These are phyloP conservation scores for Acanthosepion pharaonis DNA, from an alignment of 2,888 invertebrate species.

Conservation along the genomic window DNA sequence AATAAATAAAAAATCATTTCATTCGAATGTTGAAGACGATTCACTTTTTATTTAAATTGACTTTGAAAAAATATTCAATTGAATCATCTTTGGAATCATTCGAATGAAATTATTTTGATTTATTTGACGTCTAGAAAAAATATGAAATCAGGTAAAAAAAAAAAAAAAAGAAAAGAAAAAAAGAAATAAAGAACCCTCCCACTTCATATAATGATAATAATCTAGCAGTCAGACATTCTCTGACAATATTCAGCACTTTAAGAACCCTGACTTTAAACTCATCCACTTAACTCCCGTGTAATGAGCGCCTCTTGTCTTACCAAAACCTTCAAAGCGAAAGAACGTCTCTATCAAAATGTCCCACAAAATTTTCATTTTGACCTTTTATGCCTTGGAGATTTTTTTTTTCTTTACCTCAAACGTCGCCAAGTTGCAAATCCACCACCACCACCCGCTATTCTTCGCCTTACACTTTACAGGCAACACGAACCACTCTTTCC, in stretches of 20 bases:
- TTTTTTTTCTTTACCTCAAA: background rate
- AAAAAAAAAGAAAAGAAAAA: background rate
- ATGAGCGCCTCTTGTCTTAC: background rate
- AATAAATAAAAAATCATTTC: too few relatives aligned
- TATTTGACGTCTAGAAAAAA: background rate
- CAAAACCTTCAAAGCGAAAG: background rate
- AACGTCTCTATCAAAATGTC: background rate
- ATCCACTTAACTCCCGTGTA: background rate
- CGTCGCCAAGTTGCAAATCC: background rate
- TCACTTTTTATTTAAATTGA: too few relatives aligned
- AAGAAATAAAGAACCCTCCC: background rate
- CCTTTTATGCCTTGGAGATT: background rate
- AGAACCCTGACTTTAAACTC: background rate
- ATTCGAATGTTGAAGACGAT: too few relatives aligned
- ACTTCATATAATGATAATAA: background rate
- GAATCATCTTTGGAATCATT: too few relatives aligned
- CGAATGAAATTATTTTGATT: too few relatives aligned
- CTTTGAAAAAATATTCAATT: too few relatives aligned
- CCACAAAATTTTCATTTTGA: slow-evolving; percentile 10
- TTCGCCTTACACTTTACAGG: background rate
- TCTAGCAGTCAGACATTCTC: background rate
- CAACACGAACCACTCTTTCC: background rate
- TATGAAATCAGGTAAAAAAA: background rate
- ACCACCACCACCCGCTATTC: background rate
- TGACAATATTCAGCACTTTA: background rate